Conservation (phyloP, 2,888 invertebrate genomes). For the Aspidapion aeneum region DNA sequence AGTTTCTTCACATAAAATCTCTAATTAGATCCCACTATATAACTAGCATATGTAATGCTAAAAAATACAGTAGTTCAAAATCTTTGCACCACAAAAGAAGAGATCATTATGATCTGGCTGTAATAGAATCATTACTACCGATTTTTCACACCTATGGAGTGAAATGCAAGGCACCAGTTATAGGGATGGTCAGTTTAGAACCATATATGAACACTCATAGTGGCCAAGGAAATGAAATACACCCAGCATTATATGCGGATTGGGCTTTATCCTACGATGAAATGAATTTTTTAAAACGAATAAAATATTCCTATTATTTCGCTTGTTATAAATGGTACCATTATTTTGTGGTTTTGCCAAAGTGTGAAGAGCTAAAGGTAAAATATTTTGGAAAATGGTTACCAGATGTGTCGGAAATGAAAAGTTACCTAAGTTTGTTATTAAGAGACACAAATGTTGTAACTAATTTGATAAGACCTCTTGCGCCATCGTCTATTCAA, state of each 20-base stretch:
- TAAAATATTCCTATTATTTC: slow-evolving; percentile 30
- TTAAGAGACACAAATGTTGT: neutral
- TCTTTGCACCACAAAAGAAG: neutral
- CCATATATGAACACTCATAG: slow-evolving; percentile 27
- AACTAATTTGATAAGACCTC: neutral
- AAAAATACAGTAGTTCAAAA: neutral
- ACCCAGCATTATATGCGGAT: slow-evolving; percentile 32
- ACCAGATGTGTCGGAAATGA: neutral
- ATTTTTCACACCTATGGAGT: slow-evolving; percentile 6
- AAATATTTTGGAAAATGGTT: slow-evolving; percentile 35
- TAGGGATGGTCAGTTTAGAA: slow-evolving; percentile 26
- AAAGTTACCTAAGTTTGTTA: neutral
- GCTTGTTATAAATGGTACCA: slow-evolving; percentile 30
- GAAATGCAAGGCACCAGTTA: slow-evolving; percentile 6
- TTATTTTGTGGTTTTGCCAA: slow-evolving; percentile 26
- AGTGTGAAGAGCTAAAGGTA: slow-evolving; percentile 40
- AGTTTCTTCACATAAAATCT: too few relatives aligned
- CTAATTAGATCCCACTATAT: too few relatives aligned
- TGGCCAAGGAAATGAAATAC: slow-evolving; percentile 31
- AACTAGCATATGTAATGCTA: too few relatives aligned
- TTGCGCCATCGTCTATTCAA: neutral
- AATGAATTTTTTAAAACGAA: slow-evolving; percentile 43
- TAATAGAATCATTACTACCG: slow-evolving; percentile 14
- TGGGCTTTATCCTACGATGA: slow-evolving; percentile 33
- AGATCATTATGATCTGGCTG: slow-evolving; percentile 20